These are phyloP conservation scores for Gallinago paraguaiae DNA, from an alignment of 2,113 vertebrate genomes.

Conservation along the genomic window DNA sequence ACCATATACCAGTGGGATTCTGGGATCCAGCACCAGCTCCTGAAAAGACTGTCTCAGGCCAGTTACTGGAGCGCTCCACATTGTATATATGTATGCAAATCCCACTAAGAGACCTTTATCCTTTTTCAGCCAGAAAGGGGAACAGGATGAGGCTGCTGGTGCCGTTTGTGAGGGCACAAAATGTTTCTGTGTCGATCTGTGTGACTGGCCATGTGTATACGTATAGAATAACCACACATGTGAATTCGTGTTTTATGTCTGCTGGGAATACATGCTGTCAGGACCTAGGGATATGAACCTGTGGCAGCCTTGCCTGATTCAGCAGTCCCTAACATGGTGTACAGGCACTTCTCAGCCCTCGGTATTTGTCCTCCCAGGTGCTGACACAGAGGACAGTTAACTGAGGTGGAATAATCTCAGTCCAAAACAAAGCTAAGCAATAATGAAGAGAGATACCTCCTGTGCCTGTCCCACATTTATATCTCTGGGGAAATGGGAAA, in stretches of 20 bases:
- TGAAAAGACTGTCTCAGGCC: background rate
- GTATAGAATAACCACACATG: accelerated
- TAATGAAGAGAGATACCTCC: background rate
- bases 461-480: background rate
- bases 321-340: background rate
- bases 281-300: background rate
- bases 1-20: background rate
- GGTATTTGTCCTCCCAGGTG: background rate
- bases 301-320: background rate
- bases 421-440: background rate
- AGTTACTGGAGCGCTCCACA: background rate
- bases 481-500: background rate
- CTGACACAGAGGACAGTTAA: background rate
- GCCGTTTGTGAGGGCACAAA: background rate
- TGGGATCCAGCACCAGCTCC: background rate
- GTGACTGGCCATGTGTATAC: background rate
- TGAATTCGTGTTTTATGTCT: background rate
- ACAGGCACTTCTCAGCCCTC: background rate
- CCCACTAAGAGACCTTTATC: background rate
- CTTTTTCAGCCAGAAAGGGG: background rate
- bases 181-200: background rate
- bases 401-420: background rate
- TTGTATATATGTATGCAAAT: background rate
- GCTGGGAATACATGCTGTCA: background rate
- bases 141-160: background rate